Conservation (phyloP, 2,113 vertebrate genomes). For the Mustela lutreola region DNA sequence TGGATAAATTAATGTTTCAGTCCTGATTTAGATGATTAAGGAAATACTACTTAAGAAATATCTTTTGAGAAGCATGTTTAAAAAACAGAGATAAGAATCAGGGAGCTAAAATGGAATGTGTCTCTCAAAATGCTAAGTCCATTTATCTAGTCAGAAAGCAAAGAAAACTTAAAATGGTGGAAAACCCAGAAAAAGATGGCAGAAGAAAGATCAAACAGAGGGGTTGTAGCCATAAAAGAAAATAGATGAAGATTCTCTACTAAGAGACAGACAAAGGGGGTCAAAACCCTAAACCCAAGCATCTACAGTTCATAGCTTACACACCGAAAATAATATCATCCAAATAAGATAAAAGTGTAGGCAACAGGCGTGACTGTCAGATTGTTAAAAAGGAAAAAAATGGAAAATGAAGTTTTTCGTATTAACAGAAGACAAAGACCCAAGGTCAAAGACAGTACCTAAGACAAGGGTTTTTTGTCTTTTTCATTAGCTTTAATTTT, state of each 20-base stretch:
- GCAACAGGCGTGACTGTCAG: not conserved
- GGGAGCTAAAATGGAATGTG: not conserved
- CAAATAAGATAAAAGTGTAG: not conserved
- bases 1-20: not conserved
- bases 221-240: conserved; percentile 28
- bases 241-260: not conserved
- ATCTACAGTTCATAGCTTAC: not conserved
- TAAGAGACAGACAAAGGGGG: not conserved
- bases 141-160: conserved; percentile 45
- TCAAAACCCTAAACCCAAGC: not conserved
- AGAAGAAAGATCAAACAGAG: conserved; percentile 24
- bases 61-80: conserved; percentile 27
- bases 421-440: conserved; percentile 3
- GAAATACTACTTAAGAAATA: conserved; percentile 21
- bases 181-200: conserved; percentile 18
- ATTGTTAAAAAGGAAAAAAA: not conserved
- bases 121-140: conserved; percentile 27
- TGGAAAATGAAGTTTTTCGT: not conserved
- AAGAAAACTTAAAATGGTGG: conserved; percentile 40
- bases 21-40: not conserved
- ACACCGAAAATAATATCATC: conserved; percentile 7
- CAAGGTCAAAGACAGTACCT: not conserved
- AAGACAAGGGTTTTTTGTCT: not conserved
- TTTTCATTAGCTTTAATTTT: not conserved
- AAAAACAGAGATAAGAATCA: conserved; percentile 40